Conservation (phyloP, 2,797 vertebrate species). For the Peromyscus melanophrys region DNA sequence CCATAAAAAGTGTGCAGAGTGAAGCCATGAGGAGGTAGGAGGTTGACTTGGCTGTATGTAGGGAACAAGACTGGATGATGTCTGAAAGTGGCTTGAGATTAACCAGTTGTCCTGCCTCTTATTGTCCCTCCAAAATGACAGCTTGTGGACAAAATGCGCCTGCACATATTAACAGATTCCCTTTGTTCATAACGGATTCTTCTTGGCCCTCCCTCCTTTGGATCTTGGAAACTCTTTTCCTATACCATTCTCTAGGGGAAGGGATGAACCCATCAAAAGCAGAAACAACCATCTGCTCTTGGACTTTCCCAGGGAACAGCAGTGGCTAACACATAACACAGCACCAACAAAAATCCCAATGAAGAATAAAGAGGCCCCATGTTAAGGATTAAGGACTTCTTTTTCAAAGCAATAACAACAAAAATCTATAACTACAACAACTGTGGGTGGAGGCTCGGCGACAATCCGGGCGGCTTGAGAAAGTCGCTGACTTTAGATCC, state of each 20-base stretch:
- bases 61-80: too few relatives aligned
- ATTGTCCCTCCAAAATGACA: background rate
- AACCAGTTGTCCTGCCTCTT: background rate
- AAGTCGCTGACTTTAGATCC: constrained; percentile 2
- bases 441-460: background rate
- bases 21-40: background rate
- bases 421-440: background rate
- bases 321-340: background rate
- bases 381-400: background rate
- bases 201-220: background rate
- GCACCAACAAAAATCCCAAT: background rate
- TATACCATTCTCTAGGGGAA: background rate
- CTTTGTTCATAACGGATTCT: background rate
- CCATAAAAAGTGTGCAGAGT: background rate
- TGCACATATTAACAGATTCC: background rate
- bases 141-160: background rate
- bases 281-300: background rate
- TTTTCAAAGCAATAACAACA: background rate
- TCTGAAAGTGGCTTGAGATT: background rate
- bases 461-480: constrained; percentile 25
- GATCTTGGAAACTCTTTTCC: background rate
- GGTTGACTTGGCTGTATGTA: background rate
- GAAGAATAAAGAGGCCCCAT: background rate
- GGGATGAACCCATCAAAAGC: background rate
- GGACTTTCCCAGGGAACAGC: background rate